A percentile compares a stretch with the other conserved stretches of the same genome.
phyloP scores from a whole-genome alignment of 2,113 vertebrate species.

The Rhabdornis inornatus region DNA sequence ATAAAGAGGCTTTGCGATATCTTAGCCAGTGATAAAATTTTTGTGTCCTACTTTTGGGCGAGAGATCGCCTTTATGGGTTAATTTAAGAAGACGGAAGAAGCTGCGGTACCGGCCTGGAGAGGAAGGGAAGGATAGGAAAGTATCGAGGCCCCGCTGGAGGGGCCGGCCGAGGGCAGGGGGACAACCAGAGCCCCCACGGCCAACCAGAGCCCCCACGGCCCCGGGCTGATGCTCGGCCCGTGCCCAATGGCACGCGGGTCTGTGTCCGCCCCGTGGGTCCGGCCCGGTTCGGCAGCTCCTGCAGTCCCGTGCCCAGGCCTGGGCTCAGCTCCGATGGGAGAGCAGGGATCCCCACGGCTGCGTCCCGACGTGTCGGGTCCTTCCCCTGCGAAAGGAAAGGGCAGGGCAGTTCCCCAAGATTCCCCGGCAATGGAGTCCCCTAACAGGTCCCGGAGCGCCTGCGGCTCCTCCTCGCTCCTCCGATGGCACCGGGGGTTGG shows the following conservation, averaged over 20 bases:
- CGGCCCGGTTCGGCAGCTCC: neutral
- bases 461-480: neutral
- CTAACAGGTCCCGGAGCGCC: fast-evolving
- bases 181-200: neutral
- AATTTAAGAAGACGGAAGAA: neutral
- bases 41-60: neutral
- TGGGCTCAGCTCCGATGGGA: neutral
- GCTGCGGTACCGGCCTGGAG: neutral
- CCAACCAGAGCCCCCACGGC: neutral
- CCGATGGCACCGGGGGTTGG: fast-evolving
- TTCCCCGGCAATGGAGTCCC: fast-evolving
- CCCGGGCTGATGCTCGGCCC: neutral
- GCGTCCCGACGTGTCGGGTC: neutral
- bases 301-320: neutral
- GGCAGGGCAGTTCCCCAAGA: fast-evolving
- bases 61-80: neutral
- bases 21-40: neutral
- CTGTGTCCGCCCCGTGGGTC: neutral
- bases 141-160: neutral
- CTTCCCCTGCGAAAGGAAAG: neutral
- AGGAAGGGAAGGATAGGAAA: neutral
- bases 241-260: fast-evolving
- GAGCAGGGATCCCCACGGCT: neutral
- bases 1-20: neutral
- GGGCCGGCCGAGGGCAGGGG: neutral